These are phyloP conservation scores for Parascotia fuliginaria DNA, from an alignment of 2,888 invertebrate species.

Conservation along the genomic window DNA sequence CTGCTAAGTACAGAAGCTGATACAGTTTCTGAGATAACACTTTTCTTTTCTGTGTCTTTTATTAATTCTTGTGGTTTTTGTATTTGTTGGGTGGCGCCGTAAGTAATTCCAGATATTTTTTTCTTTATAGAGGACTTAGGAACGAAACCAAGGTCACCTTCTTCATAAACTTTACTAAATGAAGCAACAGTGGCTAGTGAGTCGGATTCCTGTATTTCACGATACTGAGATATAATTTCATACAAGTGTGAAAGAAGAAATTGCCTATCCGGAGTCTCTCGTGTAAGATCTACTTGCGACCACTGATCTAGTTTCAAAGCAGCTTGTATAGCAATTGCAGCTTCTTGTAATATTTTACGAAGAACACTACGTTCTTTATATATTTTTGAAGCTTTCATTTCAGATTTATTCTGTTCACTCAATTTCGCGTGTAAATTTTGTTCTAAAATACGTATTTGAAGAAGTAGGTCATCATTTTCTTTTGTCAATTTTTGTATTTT, in stretches of 20 bases:
- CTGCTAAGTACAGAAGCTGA: constrained; percentile 6
- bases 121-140: constrained; percentile 75
- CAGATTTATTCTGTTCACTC: constrained; percentile 77
- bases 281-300: constrained; percentile 61
- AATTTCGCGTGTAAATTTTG: constrained; percentile 84
- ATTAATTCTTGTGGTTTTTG: constrained; percentile 38
- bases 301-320: constrained; percentile 83
- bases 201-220: constrained; percentile 68
- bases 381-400: constrained; percentile 74
- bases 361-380: constrained; percentile 84
- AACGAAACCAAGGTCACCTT: constrained; percentile 89
- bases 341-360: constrained; percentile 85
- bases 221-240: constrained; percentile 77
- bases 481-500: constrained; percentile 72
- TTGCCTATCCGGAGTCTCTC: constrained; percentile 77
- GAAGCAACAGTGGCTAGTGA: constrained; percentile 79
- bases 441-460: constrained; percentile 81
- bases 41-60: constrained; percentile 40
- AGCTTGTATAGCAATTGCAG: constrained; percentile 86
- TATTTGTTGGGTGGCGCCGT: neutral
- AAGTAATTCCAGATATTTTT: constrained; percentile 44
- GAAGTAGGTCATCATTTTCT: constrained; percentile 74
- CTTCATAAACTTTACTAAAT: constrained; percentile 83
- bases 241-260: constrained; percentile 85
- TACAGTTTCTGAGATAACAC: constrained; percentile 23